phyloP scores from a whole-genome alignment of 1,140 invertebrate genomes.

The Caligus rogercresseyi region DNA sequence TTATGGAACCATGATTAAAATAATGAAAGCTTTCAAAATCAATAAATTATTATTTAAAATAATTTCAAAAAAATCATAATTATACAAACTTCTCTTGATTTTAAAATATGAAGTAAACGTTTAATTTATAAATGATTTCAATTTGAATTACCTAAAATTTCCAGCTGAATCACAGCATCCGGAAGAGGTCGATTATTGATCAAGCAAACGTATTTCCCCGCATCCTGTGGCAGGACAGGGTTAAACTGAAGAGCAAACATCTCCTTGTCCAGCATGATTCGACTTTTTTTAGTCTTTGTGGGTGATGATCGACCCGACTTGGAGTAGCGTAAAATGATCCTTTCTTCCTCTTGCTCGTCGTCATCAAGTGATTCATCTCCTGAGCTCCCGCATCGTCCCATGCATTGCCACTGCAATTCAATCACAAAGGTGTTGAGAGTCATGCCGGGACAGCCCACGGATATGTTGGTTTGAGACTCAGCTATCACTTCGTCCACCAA shows the following conservation, averaged over 20 bases:
- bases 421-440: slow-evolving; percentile 9
- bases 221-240: background rate
- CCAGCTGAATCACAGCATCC: slow-evolving; percentile 11
- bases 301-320: background rate
- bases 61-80: too few species aligned
- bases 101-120: too few species aligned
- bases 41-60: too few species aligned
- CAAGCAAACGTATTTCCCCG: slow-evolving; percentile 5
- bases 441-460: slow-evolving; percentile 13
- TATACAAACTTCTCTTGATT: too few species aligned
- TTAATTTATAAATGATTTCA: too few species aligned
- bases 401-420: slow-evolving; percentile 10
- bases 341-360: background rate
- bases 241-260: slow-evolving; percentile 6
- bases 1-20: too few species aligned
- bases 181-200: slow-evolving; percentile 15
- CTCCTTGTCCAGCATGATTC: background rate
- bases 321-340: background rate
- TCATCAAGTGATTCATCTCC: background rate
- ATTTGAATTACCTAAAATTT: slow-evolving; percentile 17
- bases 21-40: too few species aligned
- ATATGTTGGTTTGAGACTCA: slow-evolving; percentile 3
- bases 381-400: background rate
- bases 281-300: background rate
- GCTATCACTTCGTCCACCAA: slow-evolving; percentile 8